A percentile compares a stretch with the other conserved stretches of the same genome.
Evolutionary conservation across 2,888 invertebrate species (phyloP).

Genomic region (Chrysolina haemoptera): DNA sequence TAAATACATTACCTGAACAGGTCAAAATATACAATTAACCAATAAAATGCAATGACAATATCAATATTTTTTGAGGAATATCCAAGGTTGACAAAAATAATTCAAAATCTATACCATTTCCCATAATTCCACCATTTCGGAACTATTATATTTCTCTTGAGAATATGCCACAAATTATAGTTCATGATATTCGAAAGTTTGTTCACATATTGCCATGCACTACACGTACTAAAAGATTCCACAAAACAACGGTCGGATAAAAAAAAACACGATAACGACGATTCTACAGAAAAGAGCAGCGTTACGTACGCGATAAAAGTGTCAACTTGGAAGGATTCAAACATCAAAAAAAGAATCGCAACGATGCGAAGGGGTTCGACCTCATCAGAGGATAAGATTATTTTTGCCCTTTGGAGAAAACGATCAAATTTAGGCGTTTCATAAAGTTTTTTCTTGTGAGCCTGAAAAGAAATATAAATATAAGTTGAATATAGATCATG

Average conservation of each 20-base stretch:
- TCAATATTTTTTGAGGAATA: too few species aligned
- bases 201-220: background rate
- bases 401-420: background rate
- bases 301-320: constrained; percentile 2
- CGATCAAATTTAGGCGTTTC: background rate
- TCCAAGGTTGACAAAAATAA: too few species aligned
- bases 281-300: constrained; percentile 7
- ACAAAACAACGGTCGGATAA: constrained; percentile 6
- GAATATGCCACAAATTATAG: too few species aligned
- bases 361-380: background rate
- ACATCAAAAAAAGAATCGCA: background rate
- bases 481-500: too few species aligned
- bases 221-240: background rate
- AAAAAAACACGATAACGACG: background rate
- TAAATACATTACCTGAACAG: too few species aligned
- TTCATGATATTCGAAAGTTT: too few species aligned
- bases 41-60: too few species aligned
- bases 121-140: too few species aligned
- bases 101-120: too few species aligned
- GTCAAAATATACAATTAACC: too few species aligned
- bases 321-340: constrained; percentile 16
- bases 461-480: too few species aligned
- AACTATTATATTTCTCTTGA: too few species aligned
- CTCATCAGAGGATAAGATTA: background rate
- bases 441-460: background rate